Conservation (phyloP, 2,888 invertebrate species). For the Mantis religiosa region DNA sequence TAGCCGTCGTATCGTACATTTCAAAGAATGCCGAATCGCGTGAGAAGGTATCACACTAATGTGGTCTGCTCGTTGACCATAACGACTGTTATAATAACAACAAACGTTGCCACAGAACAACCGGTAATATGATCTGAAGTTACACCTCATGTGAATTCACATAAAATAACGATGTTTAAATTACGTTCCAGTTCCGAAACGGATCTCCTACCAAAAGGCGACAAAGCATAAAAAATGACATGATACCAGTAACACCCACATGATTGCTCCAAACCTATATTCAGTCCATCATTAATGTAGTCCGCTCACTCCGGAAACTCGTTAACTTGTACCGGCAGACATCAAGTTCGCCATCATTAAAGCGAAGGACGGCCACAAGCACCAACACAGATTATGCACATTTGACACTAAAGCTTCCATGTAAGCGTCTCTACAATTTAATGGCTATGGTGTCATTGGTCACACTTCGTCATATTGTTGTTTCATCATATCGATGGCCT, state of each 20-base stretch:
- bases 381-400: background rate
- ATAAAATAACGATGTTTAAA: background rate
- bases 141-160: background rate
- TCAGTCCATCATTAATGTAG: slow-evolving; percentile 15
- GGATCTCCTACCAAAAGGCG: background rate
- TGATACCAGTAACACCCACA: background rate
- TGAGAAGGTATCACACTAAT: background rate
- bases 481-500: too few species aligned
- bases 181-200: background rate
- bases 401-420: too few species aligned
- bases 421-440: too few species aligned
- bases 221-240: background rate
- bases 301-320: background rate
- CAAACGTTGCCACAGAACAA: background rate
- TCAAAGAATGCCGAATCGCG: background rate
- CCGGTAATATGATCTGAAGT: background rate
- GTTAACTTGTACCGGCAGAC: background rate
- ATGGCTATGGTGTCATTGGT: too few species aligned
- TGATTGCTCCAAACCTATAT: slow-evolving; percentile 15
- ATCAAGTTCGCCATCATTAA: background rate
- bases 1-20: background rate
- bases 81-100: background rate
- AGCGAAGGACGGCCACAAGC: background rate
- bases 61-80: background rate
- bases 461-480: too few species aligned